Evolutionary conservation across 1,140 invertebrate genomes (phyloP).

Genomic region (Trachymyrmex cornetzi): DNA sequence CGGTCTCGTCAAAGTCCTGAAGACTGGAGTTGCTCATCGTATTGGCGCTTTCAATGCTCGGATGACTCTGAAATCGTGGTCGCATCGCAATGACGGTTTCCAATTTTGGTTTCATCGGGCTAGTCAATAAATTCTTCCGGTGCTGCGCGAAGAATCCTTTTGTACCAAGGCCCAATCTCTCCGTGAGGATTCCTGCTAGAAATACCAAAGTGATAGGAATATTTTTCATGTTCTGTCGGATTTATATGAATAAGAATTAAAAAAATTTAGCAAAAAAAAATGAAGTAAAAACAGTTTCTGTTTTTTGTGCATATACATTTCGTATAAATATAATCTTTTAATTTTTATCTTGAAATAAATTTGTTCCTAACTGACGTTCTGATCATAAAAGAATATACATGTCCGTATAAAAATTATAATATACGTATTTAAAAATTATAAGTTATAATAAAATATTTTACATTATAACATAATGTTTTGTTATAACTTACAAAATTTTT

Average conservation of each 20-base stretch:
- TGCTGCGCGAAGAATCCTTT: slow-evolving; percentile 75
- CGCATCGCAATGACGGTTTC: background rate
- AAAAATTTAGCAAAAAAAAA: background rate
- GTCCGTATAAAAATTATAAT: background rate
- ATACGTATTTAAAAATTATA: background rate
- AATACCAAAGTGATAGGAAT: background rate
- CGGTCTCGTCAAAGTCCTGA: slow-evolving; percentile 90
- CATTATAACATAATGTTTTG: no score
- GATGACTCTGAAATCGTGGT: slow-evolving; percentile 76
- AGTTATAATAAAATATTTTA: no score
- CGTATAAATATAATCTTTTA: background rate
- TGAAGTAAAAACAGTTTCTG: background rate
- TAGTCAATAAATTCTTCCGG: slow-evolving; percentile 50
- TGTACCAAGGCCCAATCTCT: slow-evolving; percentile 76
- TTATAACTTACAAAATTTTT: background rate
- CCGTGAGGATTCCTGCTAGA: slow-evolving; percentile 75
- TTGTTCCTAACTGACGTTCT: background rate
- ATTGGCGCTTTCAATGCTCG: slow-evolving; percentile 83
- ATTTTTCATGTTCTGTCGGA: background rate
- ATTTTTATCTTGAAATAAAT: background rate
- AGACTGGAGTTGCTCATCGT: slow-evolving; percentile 92
- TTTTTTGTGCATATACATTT: background rate
- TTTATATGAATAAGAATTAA: background rate
- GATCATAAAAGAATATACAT: background rate
- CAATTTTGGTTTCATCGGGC: slow-evolving; percentile 56